These are phyloP conservation scores for Tuta absoluta DNA, from an alignment of 2,888 invertebrate genomes.

Conservation along the genomic window DNA sequence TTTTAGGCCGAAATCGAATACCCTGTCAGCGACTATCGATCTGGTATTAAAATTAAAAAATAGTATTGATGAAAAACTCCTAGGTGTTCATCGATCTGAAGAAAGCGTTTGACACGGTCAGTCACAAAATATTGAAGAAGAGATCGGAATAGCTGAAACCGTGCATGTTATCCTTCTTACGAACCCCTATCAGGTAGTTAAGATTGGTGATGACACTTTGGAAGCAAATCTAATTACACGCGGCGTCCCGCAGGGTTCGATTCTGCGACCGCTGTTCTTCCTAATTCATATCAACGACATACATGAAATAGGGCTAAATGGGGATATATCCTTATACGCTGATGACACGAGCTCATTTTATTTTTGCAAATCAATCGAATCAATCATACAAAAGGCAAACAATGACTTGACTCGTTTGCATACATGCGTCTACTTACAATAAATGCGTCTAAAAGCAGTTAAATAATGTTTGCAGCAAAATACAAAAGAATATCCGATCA, in stretches of 20 bases:
- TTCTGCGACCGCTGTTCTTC: neutral
- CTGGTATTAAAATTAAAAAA: neutral
- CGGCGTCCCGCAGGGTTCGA: neutral
- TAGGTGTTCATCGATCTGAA: neutral
- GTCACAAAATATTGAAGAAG: neutral
- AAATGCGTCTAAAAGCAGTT: too few relatives aligned
- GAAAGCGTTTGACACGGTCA: too few relatives aligned
- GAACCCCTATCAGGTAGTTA: neutral
- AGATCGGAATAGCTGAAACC: neutral
- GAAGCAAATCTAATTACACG: neutral
- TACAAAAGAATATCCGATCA: too few relatives aligned
- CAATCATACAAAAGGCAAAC: too few relatives aligned
- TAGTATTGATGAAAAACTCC: constrained; percentile 1
- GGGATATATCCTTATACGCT: neutral
- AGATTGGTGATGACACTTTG: neutral
- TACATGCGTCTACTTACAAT: too few relatives aligned
- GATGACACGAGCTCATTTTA: neutral
- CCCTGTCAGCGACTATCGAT: neutral
- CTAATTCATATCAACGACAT: neutral
- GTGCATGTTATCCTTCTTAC: neutral
- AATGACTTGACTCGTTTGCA: too few relatives aligned
- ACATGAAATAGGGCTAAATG: neutral
- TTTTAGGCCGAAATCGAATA: too few relatives aligned
- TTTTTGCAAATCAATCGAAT: too few relatives aligned
- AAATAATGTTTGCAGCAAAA: too few relatives aligned